Percentiles rank a stretch among this genome's conserved stretches.
phyloP scores from a whole-genome alignment of 2,113 vertebrate genomes.

The Prunella himalayana region DNA sequence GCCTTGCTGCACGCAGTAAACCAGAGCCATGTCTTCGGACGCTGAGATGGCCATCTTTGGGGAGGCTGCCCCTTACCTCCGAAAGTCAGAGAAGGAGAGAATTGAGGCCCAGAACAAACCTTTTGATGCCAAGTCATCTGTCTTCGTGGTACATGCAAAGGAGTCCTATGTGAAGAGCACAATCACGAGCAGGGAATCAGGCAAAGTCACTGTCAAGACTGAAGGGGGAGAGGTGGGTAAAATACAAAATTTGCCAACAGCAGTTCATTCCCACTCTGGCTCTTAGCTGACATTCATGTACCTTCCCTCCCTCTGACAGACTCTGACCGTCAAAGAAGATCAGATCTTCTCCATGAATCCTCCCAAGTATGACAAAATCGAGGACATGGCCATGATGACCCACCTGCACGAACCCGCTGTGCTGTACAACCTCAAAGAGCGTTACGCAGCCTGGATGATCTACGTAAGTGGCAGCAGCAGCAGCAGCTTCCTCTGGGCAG shows the following conservation, averaged over 20 bases:
- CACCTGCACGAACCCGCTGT: constrained; percentile 42
- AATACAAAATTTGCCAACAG: neutral
- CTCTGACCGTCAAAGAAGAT: neutral
- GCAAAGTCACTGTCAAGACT: constrained; percentile 73
- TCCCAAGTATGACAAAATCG: constrained; percentile 86
- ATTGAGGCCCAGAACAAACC: constrained; percentile 82
- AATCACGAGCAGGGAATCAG: constrained; percentile 61
- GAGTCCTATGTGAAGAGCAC: constrained; percentile 70
- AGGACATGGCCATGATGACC: constrained; percentile 92
- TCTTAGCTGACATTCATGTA: neutral
- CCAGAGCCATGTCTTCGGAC: constrained; percentile 76
- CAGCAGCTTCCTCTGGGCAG: neutral
- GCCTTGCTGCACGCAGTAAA: constrained; percentile 8
- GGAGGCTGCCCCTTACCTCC: constrained; percentile 79
- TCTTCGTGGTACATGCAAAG: constrained; percentile 71
- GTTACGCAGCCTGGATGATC: constrained; percentile 80
- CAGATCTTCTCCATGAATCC: constrained; percentile 52
- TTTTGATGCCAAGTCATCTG: constrained; percentile 71
- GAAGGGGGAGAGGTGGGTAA: constrained; percentile 62
- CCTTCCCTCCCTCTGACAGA: neutral
- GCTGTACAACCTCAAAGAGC: constrained; percentile 26
- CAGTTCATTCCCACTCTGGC: neutral
- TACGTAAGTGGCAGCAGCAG: constrained; percentile 64
- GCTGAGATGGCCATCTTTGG: constrained; percentile 85
- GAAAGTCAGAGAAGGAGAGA: constrained; percentile 84